Evolutionary conservation across 2,888 invertebrate species (phyloP).

Genomic region (Apodemia hepburni): DNA sequence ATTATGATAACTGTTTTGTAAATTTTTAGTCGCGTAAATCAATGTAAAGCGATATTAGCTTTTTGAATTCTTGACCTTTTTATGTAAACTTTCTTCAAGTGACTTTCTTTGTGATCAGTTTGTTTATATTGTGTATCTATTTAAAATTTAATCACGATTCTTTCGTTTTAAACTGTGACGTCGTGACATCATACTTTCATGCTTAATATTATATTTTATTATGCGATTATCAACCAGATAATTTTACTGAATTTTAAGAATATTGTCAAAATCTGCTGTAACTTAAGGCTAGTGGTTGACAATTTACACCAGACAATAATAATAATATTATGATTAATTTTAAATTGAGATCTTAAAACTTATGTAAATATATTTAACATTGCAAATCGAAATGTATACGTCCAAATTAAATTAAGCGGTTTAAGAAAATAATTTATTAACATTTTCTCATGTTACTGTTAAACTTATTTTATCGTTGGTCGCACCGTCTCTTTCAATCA

Average conservation of each 20-base stretch:
- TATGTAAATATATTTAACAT: neutral
- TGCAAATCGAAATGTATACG: slow-evolving; percentile 1
- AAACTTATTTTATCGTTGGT: neutral
- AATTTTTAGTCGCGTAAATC: neutral
- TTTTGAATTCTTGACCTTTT: neutral
- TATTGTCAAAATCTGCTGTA: neutral
- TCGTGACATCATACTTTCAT: neutral
- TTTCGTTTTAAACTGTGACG: neutral
- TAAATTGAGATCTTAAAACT: neutral
- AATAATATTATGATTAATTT: neutral
- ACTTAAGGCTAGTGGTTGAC: neutral
- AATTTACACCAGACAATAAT: neutral
- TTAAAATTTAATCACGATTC: no score
- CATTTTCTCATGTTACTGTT: neutral
- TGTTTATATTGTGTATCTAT: no score
- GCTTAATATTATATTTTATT: no score
- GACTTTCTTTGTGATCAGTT: no score
- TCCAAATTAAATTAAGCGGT: slow-evolving; percentile 15
- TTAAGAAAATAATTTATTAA: neutral
- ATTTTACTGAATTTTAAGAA: neutral
- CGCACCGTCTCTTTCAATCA: no score
- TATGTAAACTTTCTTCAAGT: neutral
- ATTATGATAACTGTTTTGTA: neutral
- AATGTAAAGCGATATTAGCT: neutral
- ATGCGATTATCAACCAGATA: neutral